These are phyloP conservation scores for Drosophila neocordata DNA, from an alignment of 1,140 invertebrate species.

Conservation along the genomic window DNA sequence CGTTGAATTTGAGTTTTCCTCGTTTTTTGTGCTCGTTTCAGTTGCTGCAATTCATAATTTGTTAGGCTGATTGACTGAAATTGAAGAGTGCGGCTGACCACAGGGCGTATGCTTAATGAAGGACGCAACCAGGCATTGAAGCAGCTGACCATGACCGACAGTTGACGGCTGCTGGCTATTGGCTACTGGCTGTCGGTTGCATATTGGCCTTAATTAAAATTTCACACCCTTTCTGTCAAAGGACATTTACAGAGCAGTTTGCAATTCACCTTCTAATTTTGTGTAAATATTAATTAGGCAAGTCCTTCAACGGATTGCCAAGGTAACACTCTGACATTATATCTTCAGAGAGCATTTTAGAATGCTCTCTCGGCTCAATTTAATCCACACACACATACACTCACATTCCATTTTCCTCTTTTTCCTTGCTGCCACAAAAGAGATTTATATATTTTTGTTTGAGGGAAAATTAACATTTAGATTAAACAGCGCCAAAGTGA, in stretches of 20 bases:
- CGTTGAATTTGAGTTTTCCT: too few species aligned
- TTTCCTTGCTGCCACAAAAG: slow-evolving; percentile 40
- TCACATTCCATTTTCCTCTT: not conserved
- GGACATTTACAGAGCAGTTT: slow-evolving; percentile 1
- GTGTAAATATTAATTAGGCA: slow-evolving; percentile 37
- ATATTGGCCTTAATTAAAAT: slow-evolving; percentile 56
- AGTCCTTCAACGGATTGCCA: slow-evolving; percentile 23
- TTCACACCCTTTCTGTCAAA: slow-evolving; percentile 44
- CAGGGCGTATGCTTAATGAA: slow-evolving; percentile 35
- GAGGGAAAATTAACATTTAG: slow-evolving; percentile 70
- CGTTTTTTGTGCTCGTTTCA: not conserved
- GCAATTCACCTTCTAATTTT: slow-evolving; percentile 2
- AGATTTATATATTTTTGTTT: slow-evolving; percentile 62
- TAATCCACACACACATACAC: slow-evolving; percentile 41
- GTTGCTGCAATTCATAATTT: slow-evolving; percentile 31
- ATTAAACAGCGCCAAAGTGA: slow-evolving; percentile 63
- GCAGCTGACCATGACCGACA: slow-evolving; percentile 1
- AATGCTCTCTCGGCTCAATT: slow-evolving; percentile 55
- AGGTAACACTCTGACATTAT: slow-evolving; percentile 47
- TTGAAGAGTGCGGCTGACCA: slow-evolving; percentile 17
- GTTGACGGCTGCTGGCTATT: slow-evolving; percentile 3
- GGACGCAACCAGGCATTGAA: not conserved
- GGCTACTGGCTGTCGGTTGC: slow-evolving; percentile 8
- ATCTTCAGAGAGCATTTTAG: slow-evolving; percentile 65
- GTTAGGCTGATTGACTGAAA: slow-evolving; percentile 40